Evolutionary conservation across 1,140 invertebrate genomes (phyloP).

Genomic region (Ooceraea biroi): DNA sequence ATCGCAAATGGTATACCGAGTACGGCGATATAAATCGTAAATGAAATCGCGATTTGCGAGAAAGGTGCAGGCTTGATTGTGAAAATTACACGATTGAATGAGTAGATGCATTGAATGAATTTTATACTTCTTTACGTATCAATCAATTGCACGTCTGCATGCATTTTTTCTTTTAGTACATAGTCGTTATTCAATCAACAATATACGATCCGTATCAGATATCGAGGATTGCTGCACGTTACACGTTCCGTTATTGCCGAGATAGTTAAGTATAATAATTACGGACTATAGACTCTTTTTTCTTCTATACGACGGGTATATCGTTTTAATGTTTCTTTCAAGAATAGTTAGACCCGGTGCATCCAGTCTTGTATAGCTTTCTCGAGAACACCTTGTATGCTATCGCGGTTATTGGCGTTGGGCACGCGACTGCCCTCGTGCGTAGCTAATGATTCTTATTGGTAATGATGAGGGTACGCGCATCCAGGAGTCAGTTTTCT

Average conservation of each 20-base stretch:
- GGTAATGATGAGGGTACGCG: slow-evolving; percentile 22
- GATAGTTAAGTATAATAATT: slow-evolving; percentile 48
- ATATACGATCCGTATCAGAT: slow-evolving; percentile 13
- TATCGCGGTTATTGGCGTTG: slow-evolving; percentile 14
- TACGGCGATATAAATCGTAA: slow-evolving; percentile 3
- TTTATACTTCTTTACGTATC: slow-evolving; percentile 9
- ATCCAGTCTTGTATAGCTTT: not conserved
- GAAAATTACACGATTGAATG: slow-evolving; percentile 1
- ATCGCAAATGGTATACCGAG: not conserved
- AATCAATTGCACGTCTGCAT: not conserved
- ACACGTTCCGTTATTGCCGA: slow-evolving; percentile 6
- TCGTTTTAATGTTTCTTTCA: slow-evolving; percentile 24
- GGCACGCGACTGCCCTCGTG: slow-evolving; percentile 26
- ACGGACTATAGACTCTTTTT: not conserved
- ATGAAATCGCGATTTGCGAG: not conserved
- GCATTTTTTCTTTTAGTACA: not conserved
- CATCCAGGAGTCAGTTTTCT: not conserved
- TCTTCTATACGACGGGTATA: not conserved
- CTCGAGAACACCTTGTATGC: slow-evolving; percentile 30
- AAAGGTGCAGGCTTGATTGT: not conserved
- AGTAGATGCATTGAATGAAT: slow-evolving; percentile 1
- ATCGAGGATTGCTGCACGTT: slow-evolving; percentile 13
- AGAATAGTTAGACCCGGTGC: not conserved
- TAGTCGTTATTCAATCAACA: slow-evolving; percentile 27
- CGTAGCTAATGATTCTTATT: slow-evolving; percentile 26